These are phyloP conservation scores for Cebidichthys violaceus DNA, from an alignment of 2,113 vertebrate genomes.

Conservation along the genomic window DNA sequence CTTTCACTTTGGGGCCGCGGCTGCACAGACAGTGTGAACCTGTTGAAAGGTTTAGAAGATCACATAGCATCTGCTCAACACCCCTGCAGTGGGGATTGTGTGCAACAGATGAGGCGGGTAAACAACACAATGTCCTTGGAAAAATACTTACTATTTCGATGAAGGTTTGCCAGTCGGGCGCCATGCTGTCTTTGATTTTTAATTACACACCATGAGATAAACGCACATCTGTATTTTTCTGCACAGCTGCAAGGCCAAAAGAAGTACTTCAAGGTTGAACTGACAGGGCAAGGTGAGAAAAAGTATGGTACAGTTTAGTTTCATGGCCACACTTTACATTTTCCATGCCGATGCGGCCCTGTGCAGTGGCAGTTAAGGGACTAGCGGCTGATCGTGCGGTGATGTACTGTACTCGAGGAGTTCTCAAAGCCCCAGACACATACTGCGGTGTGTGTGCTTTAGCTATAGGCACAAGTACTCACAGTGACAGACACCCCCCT, in stretches of 20 bases:
- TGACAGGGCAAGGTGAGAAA: conserved; percentile 44
- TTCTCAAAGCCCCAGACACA: conserved; percentile 48
- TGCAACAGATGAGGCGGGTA: conserved; percentile 62
- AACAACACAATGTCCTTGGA: conserved; percentile 64
- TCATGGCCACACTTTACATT: conserved; percentile 54
- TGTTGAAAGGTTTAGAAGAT: conserved; percentile 63
- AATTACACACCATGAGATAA: conserved; percentile 64
- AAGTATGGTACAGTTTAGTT: conserved; percentile 37
- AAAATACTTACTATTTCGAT: conserved; percentile 57
- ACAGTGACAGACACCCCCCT: conserved; percentile 59
- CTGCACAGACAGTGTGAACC: conserved; percentile 52
- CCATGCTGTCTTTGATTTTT: conserved; percentile 65
- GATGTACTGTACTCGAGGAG: conserved; percentile 47
- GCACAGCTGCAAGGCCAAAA: conserved; percentile 47
- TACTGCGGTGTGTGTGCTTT: conserved; percentile 51
- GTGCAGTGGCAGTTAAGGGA: conserved; percentile 53
- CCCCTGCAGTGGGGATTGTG: conserved; percentile 49
- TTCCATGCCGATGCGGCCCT: conserved; percentile 44
- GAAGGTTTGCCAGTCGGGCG: conserved; percentile 45
- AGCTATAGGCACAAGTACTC: conserved; percentile 64
- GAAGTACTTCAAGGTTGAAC: conserved; percentile 53
- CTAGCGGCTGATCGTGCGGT: conserved; percentile 37
- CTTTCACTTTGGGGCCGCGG: conserved; percentile 40
- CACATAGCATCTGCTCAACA: conserved; percentile 65
- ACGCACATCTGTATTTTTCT: conserved; percentile 58